phyloP scores from a whole-genome alignment of 2,113 vertebrate species.

The Colinus virginianus region DNA sequence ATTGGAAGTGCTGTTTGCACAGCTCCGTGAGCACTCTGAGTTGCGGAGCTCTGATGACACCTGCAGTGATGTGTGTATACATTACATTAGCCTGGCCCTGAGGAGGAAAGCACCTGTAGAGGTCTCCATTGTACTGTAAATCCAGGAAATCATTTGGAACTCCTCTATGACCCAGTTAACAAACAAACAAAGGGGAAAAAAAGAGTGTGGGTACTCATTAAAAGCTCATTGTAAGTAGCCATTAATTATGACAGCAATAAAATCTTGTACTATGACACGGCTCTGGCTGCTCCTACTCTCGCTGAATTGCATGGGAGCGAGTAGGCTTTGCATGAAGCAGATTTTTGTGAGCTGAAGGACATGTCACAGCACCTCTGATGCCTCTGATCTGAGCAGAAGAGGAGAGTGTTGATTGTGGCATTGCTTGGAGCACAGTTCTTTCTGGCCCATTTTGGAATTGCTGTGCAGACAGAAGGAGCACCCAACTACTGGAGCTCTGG shows the following conservation, averaged over 20 bases:
- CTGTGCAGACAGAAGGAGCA: not conserved
- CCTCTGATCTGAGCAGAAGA: not conserved
- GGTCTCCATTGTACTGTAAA: slow-evolving; percentile 45
- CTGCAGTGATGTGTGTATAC: rapidly evolving
- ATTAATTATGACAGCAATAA: slow-evolving; percentile 37
- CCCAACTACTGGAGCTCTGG: rapidly evolving
- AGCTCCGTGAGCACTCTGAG: not conserved
- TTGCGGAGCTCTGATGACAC: not conserved
- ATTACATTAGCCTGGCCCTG: not conserved
- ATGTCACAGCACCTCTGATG: not conserved
- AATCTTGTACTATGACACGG: not conserved
- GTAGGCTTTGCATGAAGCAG: not conserved
- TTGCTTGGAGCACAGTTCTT: not conserved
- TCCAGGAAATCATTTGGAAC: not conserved
- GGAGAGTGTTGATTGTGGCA: not conserved
- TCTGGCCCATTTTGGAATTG: not conserved
- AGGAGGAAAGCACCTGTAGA: not conserved
- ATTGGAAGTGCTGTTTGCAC: not conserved
- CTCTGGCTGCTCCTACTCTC: slow-evolving; percentile 20
- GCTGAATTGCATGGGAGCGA: not conserved
- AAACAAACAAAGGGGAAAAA: not conserved
- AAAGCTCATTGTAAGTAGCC: slow-evolving; percentile 14
- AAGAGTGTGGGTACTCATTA: not conserved
- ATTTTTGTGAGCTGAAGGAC: not conserved
- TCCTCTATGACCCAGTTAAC: not conserved